Percentiles rank a stretch among this genome's conserved stretches.
These are phyloP conservation scores for Coenobita brevimanus DNA, from an alignment of 1,140 invertebrate genomes.

Conservation along the genomic window DNA sequence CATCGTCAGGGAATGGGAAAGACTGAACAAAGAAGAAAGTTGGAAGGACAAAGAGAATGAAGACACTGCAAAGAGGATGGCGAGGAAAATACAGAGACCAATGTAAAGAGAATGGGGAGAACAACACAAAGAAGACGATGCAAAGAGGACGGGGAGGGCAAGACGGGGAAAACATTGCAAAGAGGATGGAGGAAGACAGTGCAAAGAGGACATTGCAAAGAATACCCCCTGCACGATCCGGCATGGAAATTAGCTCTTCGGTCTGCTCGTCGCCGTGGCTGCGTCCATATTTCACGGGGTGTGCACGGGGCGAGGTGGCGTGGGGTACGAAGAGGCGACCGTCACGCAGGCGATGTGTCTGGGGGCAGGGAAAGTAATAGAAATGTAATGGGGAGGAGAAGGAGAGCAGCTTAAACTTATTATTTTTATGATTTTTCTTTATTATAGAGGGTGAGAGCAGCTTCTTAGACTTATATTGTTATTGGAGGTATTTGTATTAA, in stretches of 20 bases:
- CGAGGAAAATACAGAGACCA: not conserved
- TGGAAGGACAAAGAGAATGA: not conserved
- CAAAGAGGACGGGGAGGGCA: not conserved
- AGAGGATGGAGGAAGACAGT: not conserved
- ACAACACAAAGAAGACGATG: not conserved
- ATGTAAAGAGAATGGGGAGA: not conserved
- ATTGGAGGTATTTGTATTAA: too few species aligned
- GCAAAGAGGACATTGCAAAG: slow-evolving; percentile 15
- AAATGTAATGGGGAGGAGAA: too few species aligned
- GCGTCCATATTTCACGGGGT: slow-evolving; percentile 38
- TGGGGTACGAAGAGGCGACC: too few species aligned
- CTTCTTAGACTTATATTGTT: too few species aligned
- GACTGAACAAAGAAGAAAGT: too few species aligned
- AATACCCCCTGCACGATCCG: slow-evolving; percentile 48
- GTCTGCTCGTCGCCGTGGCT: slow-evolving; percentile 39
- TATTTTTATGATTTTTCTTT: too few species aligned
- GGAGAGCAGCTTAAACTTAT: too few species aligned
- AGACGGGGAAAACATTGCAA: not conserved
- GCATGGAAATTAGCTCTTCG: slow-evolving; percentile 53
- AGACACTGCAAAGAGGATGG: not conserved
- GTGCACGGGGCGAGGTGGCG: not conserved
- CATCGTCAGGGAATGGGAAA: too few species aligned
- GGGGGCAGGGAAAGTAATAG: too few species aligned
- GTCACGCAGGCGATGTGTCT: too few species aligned
- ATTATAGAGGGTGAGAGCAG: too few species aligned